phyloP scores from a whole-genome alignment of 2,797 vertebrate genomes.

The Rhinella marina region DNA sequence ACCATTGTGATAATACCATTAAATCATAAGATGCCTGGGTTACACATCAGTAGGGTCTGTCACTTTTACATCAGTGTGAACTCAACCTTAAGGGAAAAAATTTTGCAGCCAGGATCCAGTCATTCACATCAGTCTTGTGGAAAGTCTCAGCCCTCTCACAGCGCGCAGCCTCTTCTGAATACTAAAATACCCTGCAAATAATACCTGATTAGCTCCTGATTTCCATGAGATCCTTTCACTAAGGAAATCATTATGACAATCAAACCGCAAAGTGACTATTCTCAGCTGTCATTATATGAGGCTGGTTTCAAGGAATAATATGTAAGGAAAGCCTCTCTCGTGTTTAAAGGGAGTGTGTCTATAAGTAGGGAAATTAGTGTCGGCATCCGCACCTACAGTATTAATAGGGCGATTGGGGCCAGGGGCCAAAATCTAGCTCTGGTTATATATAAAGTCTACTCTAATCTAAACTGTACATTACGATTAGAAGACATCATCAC shows the following conservation, averaged over 20 bases:
- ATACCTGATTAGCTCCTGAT: conserved; percentile 48
- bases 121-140: neutral
- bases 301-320: neutral
- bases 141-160: neutral
- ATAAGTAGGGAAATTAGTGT: neutral
- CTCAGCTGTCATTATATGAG: conserved; percentile 20
- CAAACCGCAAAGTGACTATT: conserved; percentile 17
- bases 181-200: conserved; percentile 1
- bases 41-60: too few species aligned
- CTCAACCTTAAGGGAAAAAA: neutral
- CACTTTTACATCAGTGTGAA: neutral
- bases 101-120: neutral
- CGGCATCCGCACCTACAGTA: neutral
- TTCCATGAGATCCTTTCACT: conserved; percentile 21
- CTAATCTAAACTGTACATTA: too few species aligned
- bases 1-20: too few species aligned
- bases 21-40: too few species aligned
- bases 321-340: neutral
- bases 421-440: neutral
- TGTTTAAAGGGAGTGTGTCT: neutral
- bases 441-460: neutral
- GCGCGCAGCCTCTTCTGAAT: neutral
- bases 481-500: too few species aligned
- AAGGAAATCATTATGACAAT: conserved; percentile 41
- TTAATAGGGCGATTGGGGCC: neutral